Evolutionary conservation across 2,888 invertebrate genomes (phyloP).

Genomic region (Eupithecia subumbrata): DNA sequence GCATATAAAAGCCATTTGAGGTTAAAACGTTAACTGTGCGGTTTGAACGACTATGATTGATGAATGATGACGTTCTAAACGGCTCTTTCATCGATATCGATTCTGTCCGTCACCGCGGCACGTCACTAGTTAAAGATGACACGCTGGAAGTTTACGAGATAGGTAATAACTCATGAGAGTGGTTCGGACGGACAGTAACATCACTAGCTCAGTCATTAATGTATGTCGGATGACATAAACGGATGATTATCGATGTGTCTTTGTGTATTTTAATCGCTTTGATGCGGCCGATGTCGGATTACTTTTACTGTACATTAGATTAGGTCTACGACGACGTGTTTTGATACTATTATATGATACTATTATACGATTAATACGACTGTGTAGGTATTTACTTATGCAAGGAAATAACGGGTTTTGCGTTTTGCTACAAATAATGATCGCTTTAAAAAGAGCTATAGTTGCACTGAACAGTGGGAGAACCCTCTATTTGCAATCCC

Average conservation of each 20-base stretch:
- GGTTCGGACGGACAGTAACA: conserved; percentile 70
- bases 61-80: conserved; percentile 16
- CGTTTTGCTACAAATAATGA: not conserved
- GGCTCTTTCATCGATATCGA: conserved; percentile 28
- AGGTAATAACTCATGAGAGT: conserved; percentile 68
- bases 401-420: not conserved
- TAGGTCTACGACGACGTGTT: not conserved
- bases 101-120: conserved; percentile 25
- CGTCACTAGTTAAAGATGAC: conserved; percentile 58
- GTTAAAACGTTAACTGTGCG: conserved; percentile 15
- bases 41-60: conserved; percentile 8
- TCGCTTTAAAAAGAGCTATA: not conserved
- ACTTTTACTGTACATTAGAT: not conserved
- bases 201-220: conserved; percentile 52
- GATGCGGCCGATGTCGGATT: conserved; percentile 43
- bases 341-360: no score
- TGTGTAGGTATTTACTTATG: not conserved
- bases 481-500: not conserved
- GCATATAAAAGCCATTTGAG: conserved; percentile 16
- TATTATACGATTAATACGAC: no score
- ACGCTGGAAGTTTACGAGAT: conserved; percentile 64
- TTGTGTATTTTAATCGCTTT: conserved; percentile 44
- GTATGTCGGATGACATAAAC: conserved; percentile 41
- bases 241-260: conserved; percentile 39
- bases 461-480: not conserved